Base-by-base conservation (phyloP, 92 coral and sea anemone genomes). In the Zoanthus solanderi region DNA sequence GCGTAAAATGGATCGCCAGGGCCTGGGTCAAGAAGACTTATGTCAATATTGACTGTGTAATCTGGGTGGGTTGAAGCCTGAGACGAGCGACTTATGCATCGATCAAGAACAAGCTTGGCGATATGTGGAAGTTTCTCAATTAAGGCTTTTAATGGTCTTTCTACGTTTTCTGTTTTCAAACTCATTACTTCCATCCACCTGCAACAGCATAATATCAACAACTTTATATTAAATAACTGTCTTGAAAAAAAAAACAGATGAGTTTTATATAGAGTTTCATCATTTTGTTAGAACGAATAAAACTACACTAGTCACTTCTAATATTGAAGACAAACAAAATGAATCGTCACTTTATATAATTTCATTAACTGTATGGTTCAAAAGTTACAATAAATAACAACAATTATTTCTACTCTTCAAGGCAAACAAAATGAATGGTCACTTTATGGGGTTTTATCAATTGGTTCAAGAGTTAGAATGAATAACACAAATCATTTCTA, bases 161-260 rank as follows among this genome's bases (percentile, higher is more conserved):
- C 80, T 29, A 85, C 78, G 8, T 90, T 91, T 8, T 58, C 78
- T 68, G 92, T 86, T 75, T 47, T 52, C 28, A 77, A 42, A 13
- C 63, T 31, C 88, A 91, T 76, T 17, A 94, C 95, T 18, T 94
- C 95, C 65, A 79, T 76, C 97, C 97, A 94, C 78, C 97, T 94
- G 83, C 32, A 42, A n/a, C 32, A 45, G 76, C 32, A 34, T 28
- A 0, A 47, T 28, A 7, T 32, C 58, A 42, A 48, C 46, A 30
- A 10, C 2, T 32, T 69, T 69, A 12, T 5, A 37, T 37, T 4
- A 37, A 37, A 37, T 37, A 9, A 16, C 8, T 13, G 9, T 23
- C 14, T 0, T 9, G 17, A 66, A 7, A 23, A 32, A 28, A 2
- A 29, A 32, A 32, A 4, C 5, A 50, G 56, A 3, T 50, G 12